phyloP scores from a whole-genome alignment of 2,797 vertebrate genomes.

The Dromococcyx pavoninus region DNA sequence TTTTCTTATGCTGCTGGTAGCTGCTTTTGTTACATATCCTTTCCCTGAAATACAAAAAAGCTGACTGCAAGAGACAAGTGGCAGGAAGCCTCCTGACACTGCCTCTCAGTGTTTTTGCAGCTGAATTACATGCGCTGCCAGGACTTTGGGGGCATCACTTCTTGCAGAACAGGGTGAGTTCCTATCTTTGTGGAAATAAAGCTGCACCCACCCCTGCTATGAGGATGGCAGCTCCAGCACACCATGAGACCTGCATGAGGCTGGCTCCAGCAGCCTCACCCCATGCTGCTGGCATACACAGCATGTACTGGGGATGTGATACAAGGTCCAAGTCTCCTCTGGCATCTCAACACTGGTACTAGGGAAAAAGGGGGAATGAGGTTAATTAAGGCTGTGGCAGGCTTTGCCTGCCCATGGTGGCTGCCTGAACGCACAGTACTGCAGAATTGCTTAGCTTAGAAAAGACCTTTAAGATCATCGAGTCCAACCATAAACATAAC shows the following conservation, averaged over 20 bases:
- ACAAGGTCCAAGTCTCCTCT: accelerated
- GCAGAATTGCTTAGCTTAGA: too few relatives aligned
- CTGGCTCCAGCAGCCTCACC: neutral
- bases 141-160: accelerated
- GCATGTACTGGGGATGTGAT: accelerated
- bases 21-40: conserved; percentile 32
- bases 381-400: accelerated
- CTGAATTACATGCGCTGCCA: accelerated
- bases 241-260: accelerated
- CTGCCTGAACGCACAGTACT: too few relatives aligned
- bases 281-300: accelerated
- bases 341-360: accelerated
- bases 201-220: accelerated
- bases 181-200: neutral
- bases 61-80: neutral
- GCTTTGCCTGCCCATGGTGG: too few relatives aligned
- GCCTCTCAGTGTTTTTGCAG: neutral
- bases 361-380: too few relatives aligned
- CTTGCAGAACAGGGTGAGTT: accelerated
- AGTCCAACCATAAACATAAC: too few relatives aligned
- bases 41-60: neutral
- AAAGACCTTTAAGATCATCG: too few relatives aligned
- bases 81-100: accelerated
- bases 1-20: conserved; percentile 71
- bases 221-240: accelerated